A percentile compares a stretch with the other conserved stretches of the same genome.
These are phyloP conservation scores for Cyaniris semiargus DNA, from an alignment of 2,888 invertebrate species.

Conservation along the genomic window DNA sequence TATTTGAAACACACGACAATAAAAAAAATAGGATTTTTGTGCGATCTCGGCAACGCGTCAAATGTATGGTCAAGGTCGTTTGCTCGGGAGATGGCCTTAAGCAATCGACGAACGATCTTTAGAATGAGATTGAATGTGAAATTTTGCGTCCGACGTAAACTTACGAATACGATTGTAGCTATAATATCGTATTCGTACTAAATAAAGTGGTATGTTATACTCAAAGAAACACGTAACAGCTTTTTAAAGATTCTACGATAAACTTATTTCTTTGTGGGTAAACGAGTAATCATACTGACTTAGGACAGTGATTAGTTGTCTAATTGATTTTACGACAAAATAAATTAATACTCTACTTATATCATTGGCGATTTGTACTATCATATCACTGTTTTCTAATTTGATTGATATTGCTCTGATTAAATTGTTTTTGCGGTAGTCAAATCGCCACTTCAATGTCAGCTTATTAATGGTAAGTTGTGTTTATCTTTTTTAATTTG, in stretches of 20 bases:
- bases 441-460: slow-evolving; percentile 2
- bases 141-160: not conserved
- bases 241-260: not conserved
- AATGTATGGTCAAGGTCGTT: too few relatives aligned
- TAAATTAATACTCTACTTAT: not conserved
- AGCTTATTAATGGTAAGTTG: not conserved
- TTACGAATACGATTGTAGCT: too few relatives aligned
- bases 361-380: not conserved
- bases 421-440: slow-evolving; percentile 15
- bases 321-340: not conserved
- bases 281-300: too few relatives aligned
- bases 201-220: not conserved
- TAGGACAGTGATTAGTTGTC: not conserved
- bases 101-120: too few relatives aligned
- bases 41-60: too few relatives aligned
- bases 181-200: not conserved
- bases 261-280: not conserved
- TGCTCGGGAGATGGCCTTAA: too few relatives aligned
- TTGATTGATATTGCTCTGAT: not conserved
- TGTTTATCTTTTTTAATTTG: not conserved
- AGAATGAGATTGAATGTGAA: not conserved
- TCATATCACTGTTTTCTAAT: not conserved
- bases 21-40: too few relatives aligned
- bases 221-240: not conserved
- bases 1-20: too few relatives aligned